A percentile compares a stretch with the other conserved stretches of the same genome.
Conservation (phyloP, 2,888 invertebrate species). For the Diplolepis rosae region DNA sequence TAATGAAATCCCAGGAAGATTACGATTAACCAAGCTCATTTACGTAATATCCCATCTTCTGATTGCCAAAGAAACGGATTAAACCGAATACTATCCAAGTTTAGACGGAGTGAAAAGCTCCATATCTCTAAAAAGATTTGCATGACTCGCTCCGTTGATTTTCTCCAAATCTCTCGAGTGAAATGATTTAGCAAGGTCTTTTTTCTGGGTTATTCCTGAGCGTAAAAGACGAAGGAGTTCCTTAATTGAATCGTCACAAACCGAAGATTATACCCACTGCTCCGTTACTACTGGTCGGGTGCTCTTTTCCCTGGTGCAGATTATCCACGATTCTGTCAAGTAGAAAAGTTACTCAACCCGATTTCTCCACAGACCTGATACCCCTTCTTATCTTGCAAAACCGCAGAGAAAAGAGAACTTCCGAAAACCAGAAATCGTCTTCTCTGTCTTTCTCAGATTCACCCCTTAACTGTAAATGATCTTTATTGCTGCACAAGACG, state of each 20-base stretch:
- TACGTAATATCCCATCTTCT: background rate
- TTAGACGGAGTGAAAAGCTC: background rate
- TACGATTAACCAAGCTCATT: too few relatives aligned
- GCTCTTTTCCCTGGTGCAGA: constrained; percentile 37
- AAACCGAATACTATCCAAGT: background rate
- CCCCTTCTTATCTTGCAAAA: background rate
- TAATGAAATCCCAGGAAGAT: background rate
- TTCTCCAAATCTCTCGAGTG: constrained; percentile 1
- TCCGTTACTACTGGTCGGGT: constrained; percentile 2
- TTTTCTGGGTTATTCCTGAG: background rate
- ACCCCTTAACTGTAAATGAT: background rate
- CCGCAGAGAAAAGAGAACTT: constrained; percentile 12
- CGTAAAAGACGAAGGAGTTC: constrained; percentile 8
- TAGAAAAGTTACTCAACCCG: constrained; percentile 48
- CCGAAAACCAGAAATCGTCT: constrained; percentile 13
- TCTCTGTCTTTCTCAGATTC: background rate
- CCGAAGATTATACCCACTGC: constrained; percentile 32
- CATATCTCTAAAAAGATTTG: constrained; percentile 10
- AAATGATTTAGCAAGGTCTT: background rate
- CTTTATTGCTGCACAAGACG: background rate
- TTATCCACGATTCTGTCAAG: constrained; percentile 51
- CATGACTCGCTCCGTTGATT: background rate
- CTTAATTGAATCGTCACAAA: constrained; percentile 50
- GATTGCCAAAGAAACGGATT: background rate
- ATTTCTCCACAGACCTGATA: constrained; percentile 29